Conservation (phyloP, 2,888 invertebrate genomes). For the Urechis unicinctus region DNA sequence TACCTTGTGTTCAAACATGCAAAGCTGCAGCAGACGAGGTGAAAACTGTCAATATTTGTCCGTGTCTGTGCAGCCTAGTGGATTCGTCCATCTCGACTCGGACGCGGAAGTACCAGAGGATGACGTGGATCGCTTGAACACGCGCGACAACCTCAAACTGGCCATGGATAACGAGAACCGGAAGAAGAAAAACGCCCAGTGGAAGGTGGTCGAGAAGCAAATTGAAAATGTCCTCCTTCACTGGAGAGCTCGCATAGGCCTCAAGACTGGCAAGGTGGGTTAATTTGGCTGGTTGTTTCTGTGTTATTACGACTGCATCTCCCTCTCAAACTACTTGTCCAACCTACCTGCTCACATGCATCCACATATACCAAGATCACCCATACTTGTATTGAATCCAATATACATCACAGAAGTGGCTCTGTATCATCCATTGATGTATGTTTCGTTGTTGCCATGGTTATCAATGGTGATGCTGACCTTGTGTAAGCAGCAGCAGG, state of each 20-base stretch:
- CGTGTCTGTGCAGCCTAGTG: conserved; percentile 87
- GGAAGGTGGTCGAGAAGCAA: conserved; percentile 50
- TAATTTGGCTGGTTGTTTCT: too few relatives aligned
- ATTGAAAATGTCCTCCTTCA: conserved; percentile 53
- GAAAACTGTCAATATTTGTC: too few relatives aligned
- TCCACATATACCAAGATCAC: too few relatives aligned
- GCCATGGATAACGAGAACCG: conserved; percentile 40
- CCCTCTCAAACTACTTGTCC: too few relatives aligned
- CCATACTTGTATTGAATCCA: too few relatives aligned
- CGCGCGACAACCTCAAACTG: conserved; percentile 80
- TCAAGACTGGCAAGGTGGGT: background rate
- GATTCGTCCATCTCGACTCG: conserved; percentile 82
- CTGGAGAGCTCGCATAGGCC: conserved; percentile 52
- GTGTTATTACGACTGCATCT: too few relatives aligned
- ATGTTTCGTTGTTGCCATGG: background rate
- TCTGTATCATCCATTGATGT: background rate
- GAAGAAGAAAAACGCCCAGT: conserved; percentile 40
- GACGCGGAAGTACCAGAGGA: conserved; percentile 71
- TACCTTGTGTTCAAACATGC: too few relatives aligned
- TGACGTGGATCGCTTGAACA: conserved; percentile 52
- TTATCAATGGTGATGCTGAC: background rate
- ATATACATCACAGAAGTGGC: too few relatives aligned
- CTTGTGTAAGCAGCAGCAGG: background rate
- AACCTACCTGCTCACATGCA: too few relatives aligned
- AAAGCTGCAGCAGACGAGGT: too few relatives aligned